phyloP scores from a whole-genome alignment of 2,113 vertebrate species.

The Thalassoma bifasciatum region DNA sequence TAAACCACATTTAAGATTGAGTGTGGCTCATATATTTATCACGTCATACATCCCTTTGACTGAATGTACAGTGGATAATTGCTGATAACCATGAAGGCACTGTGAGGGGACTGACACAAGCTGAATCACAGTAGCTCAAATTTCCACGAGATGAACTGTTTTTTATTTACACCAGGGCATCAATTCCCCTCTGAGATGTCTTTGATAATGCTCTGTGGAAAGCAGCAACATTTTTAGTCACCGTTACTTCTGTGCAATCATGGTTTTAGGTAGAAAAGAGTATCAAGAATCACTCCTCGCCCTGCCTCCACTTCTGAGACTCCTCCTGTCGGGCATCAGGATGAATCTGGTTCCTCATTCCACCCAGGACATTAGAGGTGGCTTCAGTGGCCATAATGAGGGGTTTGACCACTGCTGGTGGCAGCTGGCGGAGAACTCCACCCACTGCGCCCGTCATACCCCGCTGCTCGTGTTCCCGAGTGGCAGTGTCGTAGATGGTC shows the following conservation, averaged over 20 bases:
- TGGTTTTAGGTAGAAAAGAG: conserved; percentile 14
- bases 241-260: conserved; percentile 33
- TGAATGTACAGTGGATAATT: conserved; percentile 45
- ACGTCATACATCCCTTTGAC: conserved; percentile 47
- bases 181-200: conserved; percentile 26
- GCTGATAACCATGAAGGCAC: conserved; percentile 81
- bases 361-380: conserved; percentile 95
- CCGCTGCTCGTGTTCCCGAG: conserved; percentile 96
- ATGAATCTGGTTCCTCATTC: conserved; percentile 98
- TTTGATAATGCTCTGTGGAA: conserved; percentile 3
- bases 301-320: conserved; percentile 96
- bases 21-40: conserved; percentile 30
- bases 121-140: conserved; percentile 63
- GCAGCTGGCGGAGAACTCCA: conserved; percentile 95
- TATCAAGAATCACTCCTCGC: conserved; percentile 83
- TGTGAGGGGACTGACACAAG: conserved; percentile 71
- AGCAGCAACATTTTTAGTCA: conserved; percentile 12
- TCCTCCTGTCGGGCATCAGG: conserved; percentile 97
- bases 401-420: conserved; percentile 94
- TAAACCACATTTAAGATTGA: conserved; percentile 18
- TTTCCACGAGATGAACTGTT: conserved; percentile 56
- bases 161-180: conserved; percentile 64
- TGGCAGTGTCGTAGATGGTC: conserved; percentile 96
- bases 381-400: conserved; percentile 97
- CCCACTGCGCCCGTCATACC: conserved; percentile 97